These are phyloP conservation scores for Halisarca cf. caerulea DNA, from an alignment of 37 sponge, comb jelly and placozoan genomes.

Conservation along the genomic window DNA sequence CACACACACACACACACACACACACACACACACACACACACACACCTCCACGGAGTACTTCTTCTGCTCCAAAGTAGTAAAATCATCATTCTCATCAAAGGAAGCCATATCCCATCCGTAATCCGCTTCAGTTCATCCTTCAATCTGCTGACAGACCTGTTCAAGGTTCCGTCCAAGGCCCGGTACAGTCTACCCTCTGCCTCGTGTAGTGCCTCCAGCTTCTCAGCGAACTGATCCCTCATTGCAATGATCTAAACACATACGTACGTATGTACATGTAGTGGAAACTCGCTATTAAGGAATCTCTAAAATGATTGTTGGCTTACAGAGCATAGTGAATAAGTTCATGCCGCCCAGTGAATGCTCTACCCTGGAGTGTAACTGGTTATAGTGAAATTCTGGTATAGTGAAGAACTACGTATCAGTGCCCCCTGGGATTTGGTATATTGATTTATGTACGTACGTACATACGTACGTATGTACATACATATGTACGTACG, in stretches of 20 bases:
- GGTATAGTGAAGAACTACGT: too few species aligned
- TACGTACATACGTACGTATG: too few species aligned
- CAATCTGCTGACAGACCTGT: neutral
- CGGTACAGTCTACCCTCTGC: neutral
- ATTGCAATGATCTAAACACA: neutral
- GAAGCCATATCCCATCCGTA: neutral
- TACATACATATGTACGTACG: too few species aligned
- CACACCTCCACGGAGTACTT: neutral
- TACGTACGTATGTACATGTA: too few species aligned
- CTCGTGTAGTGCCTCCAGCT: neutral
- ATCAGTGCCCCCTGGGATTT: too few species aligned
- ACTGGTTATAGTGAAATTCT: too few species aligned
- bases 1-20: neutral
- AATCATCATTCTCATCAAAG: neutral
- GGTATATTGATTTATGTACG: too few species aligned
- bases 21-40: neutral
- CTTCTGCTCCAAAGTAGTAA: slow-evolving; percentile 11
- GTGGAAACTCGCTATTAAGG: too few species aligned
- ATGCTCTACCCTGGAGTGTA: too few species aligned
- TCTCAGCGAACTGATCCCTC: neutral
- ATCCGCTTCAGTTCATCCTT: neutral
- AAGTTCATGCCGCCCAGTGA: too few species aligned
- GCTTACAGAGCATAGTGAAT: too few species aligned
- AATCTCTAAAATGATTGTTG: too few species aligned
- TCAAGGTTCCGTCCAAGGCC: neutral